Evolutionary conservation across 2,113 vertebrate species (phyloP).

Genomic region (Carassius gibelio): DNA sequence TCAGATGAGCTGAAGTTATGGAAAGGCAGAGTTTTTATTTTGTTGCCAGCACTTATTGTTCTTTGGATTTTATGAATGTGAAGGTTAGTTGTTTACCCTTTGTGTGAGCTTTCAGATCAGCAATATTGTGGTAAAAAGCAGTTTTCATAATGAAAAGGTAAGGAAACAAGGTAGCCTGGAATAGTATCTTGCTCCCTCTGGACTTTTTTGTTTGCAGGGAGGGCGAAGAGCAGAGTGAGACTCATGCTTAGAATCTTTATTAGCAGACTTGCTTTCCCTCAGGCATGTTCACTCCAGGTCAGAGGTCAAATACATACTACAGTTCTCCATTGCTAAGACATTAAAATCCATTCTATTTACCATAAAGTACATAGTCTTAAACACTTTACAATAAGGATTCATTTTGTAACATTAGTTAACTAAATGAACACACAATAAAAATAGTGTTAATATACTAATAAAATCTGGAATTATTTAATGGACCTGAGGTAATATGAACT

Average conservation of each 20-base stretch:
- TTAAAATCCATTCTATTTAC: neutral
- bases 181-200: neutral
- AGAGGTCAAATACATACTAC: neutral
- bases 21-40: neutral
- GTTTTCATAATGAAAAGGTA: conserved; percentile 6
- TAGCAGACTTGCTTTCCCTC: neutral
- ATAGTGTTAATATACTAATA: too few species aligned
- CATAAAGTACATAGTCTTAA: too few species aligned
- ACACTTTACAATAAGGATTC: neutral
- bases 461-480: too few species aligned
- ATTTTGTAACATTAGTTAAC: neutral
- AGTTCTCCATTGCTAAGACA: neutral
- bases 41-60: neutral
- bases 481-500: too few species aligned
- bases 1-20: neutral
- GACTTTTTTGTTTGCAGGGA: neutral
- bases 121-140: neutral
- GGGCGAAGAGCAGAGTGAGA: neutral
- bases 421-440: too few species aligned
- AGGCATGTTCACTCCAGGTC: neutral
- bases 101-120: conserved; percentile 8
- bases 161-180: conserved; percentile 18
- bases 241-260: neutral
- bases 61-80: neutral
- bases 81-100: conserved; percentile 1